Evolutionary conservation across 2,888 invertebrate species (phyloP).

Genomic region (Rhingia campestris): DNA sequence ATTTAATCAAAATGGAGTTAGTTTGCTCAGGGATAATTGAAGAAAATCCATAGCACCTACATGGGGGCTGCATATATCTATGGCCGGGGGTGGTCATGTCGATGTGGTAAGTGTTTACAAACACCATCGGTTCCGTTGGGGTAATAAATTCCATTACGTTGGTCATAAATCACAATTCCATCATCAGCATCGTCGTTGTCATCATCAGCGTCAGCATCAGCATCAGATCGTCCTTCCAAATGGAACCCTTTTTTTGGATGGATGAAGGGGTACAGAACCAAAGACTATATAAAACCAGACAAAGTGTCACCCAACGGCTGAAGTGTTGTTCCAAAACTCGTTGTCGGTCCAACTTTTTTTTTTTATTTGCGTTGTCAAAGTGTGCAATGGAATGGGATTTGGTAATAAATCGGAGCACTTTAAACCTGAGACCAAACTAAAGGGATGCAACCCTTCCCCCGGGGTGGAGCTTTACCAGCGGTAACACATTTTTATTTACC

Average conservation of each 20-base stretch:
- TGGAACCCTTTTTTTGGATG: conserved; percentile 4
- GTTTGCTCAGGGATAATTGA: conserved; percentile 18
- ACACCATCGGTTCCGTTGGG: conserved; percentile 6
- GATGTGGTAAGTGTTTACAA: conserved; percentile 17
- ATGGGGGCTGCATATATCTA: no score
- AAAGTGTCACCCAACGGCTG: neutral
- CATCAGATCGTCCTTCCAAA: neutral
- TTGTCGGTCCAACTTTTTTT: conserved; percentile 9
- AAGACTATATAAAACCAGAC: conserved; percentile 28
- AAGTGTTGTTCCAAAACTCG: neutral
- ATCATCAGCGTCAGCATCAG: conserved; percentile 18
- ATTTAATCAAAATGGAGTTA: conserved; percentile 38
- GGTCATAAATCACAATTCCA: conserved; percentile 66
- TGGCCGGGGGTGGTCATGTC: neutral
- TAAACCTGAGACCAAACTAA: conserved; percentile 14
- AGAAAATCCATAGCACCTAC: no score
- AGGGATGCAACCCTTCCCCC: conserved; percentile 27
- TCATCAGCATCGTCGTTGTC: conserved; percentile 37
- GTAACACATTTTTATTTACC: conserved; percentile 31
- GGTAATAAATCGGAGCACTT: conserved; percentile 54
- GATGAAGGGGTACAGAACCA: no score
- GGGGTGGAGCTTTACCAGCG: conserved; percentile 16
- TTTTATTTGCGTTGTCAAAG: neutral
- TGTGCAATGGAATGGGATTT: conserved; percentile 1
- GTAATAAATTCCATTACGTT: conserved; percentile 63